These are phyloP conservation scores for Paracentrotus lividus DNA, from an alignment of 53 echinoderm and acorn worm genomes.

Conservation along the genomic window DNA sequence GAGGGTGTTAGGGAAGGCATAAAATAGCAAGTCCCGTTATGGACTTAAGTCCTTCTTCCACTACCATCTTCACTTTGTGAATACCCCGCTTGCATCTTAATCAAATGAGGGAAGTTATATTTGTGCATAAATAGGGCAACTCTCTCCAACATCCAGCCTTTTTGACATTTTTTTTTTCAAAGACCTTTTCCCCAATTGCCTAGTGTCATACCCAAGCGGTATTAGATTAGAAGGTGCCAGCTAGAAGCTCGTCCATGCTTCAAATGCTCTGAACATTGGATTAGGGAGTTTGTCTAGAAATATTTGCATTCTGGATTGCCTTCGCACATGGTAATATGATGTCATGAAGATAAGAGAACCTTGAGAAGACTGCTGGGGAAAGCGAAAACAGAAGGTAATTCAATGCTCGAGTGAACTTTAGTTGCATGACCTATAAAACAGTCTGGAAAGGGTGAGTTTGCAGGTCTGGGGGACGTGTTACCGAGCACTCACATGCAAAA, in stretches of 20 bases:
- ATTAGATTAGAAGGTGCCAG: slow-evolving; percentile 24
- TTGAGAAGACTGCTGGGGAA: neutral
- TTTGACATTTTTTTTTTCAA: neutral
- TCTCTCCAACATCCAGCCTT: neutral
- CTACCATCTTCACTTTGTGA: too few species aligned
- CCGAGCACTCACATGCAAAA: too few species aligned
- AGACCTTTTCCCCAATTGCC: neutral
- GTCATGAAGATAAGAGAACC: neutral
- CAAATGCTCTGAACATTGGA: slow-evolving; percentile 6
- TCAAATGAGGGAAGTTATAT: slow-evolving; percentile 18
- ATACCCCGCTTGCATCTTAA: neutral
- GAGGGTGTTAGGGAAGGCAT: too few species aligned
- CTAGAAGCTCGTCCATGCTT: neutral
- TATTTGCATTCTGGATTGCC: neutral
- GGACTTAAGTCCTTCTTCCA: too few species aligned
- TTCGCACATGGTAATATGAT: slow-evolving; percentile 1
- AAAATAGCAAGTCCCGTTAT: too few species aligned
- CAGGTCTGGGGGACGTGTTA: slow-evolving; percentile 14
- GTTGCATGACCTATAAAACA: slow-evolving; percentile 35
- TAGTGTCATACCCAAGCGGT: neutral
- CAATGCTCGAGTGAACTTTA: neutral
- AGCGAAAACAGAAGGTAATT: slow-evolving; percentile 7
- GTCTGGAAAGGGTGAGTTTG: slow-evolving; percentile 49
- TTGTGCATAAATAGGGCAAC: neutral
- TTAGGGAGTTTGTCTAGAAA: neutral